Evolutionary conservation across 2,888 invertebrate genomes (phyloP).

Genomic region (Meliscaeva auricollis): DNA sequence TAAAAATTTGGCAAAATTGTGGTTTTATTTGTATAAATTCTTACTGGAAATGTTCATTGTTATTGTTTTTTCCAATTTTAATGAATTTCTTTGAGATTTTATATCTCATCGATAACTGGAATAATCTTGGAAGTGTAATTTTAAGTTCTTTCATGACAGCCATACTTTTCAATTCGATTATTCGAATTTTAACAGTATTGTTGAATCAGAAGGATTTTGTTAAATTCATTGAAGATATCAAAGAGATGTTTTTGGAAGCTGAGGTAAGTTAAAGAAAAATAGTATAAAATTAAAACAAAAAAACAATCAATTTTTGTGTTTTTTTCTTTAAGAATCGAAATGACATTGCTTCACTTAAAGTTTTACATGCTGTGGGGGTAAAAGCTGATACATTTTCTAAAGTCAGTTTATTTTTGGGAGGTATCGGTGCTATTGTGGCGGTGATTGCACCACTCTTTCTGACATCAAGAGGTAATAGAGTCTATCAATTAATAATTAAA

Average conservation of each 20-base stretch:
- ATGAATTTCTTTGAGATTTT: constrained; percentile 59
- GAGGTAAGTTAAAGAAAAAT: constrained; percentile 64
- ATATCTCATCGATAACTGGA: constrained; percentile 53
- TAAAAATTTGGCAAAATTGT: constrained; percentile 70
- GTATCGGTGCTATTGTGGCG: constrained; percentile 50
- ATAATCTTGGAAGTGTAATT: constrained; percentile 48
- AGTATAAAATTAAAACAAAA: no score
- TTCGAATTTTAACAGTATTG: constrained; percentile 67
- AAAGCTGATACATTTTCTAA: constrained; percentile 47
- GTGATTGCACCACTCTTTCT: constrained; percentile 55
- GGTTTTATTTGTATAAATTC: constrained; percentile 70
- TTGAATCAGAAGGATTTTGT: constrained; percentile 69
- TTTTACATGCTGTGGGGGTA: background rate
- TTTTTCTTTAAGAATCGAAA: constrained; percentile 29
- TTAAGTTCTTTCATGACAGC: constrained; percentile 75
- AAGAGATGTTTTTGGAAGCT: constrained; percentile 64
- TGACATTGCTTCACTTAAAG: background rate
- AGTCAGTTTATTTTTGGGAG: constrained; percentile 13
- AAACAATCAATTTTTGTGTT: no score
- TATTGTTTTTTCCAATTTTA: constrained; percentile 30
- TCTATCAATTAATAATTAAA: no score
- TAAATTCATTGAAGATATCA: constrained; percentile 61
- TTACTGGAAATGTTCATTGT: constrained; percentile 18
- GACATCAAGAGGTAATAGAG: constrained; percentile 64
- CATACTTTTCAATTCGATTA: constrained; percentile 72